Conservation (phyloP, 1,140 invertebrate species). For the Phenacoccus solenopsis region DNA sequence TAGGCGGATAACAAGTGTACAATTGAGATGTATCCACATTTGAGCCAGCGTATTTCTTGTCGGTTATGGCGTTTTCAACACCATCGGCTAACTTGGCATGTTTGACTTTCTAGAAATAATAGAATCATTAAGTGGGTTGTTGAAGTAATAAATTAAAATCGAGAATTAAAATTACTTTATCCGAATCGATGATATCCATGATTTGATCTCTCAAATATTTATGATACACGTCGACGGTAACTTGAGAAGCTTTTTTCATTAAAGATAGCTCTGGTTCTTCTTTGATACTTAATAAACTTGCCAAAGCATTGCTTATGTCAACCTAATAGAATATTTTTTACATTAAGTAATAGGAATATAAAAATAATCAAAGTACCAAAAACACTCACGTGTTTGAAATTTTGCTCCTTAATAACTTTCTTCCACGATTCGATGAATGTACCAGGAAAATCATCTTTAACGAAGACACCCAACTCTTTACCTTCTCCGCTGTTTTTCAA, state of each 20-base stretch:
- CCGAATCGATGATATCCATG: conserved; percentile 96
- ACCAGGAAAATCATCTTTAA: conserved; percentile 86
- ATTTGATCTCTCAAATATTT: conserved; percentile 96
- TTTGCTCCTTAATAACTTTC: conserved; percentile 53
- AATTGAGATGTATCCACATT: conserved; percentile 76
- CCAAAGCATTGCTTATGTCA: conserved; percentile 75
- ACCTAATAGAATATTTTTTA: conserved; percentile 41
- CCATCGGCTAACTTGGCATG: conserved; percentile 91
- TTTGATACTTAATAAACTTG: conserved; percentile 84
- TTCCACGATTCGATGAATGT: conserved; percentile 90
- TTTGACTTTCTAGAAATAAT: conserved; percentile 66
- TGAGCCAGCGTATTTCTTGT: conserved; percentile 82
- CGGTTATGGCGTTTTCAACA: conserved; percentile 75
- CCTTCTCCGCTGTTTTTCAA: conserved; percentile 83
- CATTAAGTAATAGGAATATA: not conserved
- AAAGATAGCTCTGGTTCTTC: conserved; percentile 84
- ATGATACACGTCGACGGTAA: conserved; percentile 87
- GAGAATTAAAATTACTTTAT: conserved; percentile 50
- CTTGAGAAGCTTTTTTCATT: conserved; percentile 87
- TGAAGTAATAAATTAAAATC: not conserved
- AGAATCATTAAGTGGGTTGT: not conserved
- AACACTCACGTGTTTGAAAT: conserved; percentile 57
- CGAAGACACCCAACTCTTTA: conserved; percentile 82
- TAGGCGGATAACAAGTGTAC: conserved; percentile 96
- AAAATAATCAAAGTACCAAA: not conserved